Base-by-base conservation (phyloP, 2,888 invertebrate species). In the Apamea anceps region DNA sequence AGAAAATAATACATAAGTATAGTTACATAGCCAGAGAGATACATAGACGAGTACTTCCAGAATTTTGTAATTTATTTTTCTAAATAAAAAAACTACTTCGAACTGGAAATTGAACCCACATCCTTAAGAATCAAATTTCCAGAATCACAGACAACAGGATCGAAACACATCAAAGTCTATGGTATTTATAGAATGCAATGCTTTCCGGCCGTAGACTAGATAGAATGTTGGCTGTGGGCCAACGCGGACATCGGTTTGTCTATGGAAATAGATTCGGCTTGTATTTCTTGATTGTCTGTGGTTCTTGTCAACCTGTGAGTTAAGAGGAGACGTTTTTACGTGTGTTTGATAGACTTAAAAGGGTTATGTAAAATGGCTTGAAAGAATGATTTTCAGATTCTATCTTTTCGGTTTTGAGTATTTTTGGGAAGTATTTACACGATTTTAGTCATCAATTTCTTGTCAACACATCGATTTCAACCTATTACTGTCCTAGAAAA, bases 81-180 rank as follows among this genome's bases (percentile, higher is more conserved):
- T 0, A 1, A 18, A 82, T 71, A 48, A 25, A 45, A 45, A 25
- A 48, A 21, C 12, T 12, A 5, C 25, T 21, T 0, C 0, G 32
- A 57, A 74, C 28, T 75, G 57, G 75, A 71, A 88, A 86, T 54
- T 57, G 62, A 57, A 82, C 32, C 84, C 80, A 63, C 70, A 75
- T 79, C 85, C 67, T 72, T 54, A 54, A 77, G 88, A 90, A 86
- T 90, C 90, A 86, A 65, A 87, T 92, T 91, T 88, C 88, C 88
- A 88, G 25, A 57, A 89, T 89, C 86, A 85, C 63, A 89, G 86
- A 81, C 79, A 75, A 79, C 89, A 86, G 85, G 81, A 91, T 92
- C 88, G 89, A 91, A 88, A 88, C 84, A 91, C 93, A 93, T 93
- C 92, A 93, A 93, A 92, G 91, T 92, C 82, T 90, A 86, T 90